Evolutionary conservation across 2,113 vertebrate genomes (phyloP).

Genomic region (Argyrosomus japonicus): DNA sequence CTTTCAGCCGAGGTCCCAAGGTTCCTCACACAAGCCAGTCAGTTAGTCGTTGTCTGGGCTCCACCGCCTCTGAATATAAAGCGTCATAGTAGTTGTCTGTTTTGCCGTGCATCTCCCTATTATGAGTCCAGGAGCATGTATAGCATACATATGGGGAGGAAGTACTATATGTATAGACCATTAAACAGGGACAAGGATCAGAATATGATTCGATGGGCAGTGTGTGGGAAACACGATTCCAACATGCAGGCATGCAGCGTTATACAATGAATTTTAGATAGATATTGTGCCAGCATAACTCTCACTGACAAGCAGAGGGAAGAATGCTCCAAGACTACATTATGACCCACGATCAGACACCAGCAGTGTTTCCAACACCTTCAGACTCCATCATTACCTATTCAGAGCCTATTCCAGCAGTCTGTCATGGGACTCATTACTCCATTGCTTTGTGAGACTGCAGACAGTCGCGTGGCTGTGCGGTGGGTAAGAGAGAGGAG

Average conservation of each 20-base stretch:
- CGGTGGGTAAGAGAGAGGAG: constrained; percentile 55
- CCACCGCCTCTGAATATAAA: constrained; percentile 70
- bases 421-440: constrained; percentile 81
- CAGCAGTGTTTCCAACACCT: constrained; percentile 66
- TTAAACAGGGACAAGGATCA: constrained; percentile 54
- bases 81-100: constrained; percentile 13
- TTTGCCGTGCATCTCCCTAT: constrained; percentile 9
- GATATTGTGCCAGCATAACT: constrained; percentile 52
- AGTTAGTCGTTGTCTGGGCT: constrained; percentile 56
- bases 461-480: constrained; percentile 63
- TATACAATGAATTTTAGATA: constrained; percentile 66
- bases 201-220: constrained; percentile 56
- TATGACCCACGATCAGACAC: constrained; percentile 69
- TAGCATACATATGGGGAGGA: constrained; percentile 41
- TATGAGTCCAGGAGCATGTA: constrained; percentile 39
- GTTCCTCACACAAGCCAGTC: constrained; percentile 53
- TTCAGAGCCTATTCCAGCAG: constrained; percentile 67
- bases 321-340: constrained; percentile 72
- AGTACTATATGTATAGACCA: constrained; percentile 47
- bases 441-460: constrained; percentile 76
- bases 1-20: constrained; percentile 41
- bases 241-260: constrained; percentile 44
- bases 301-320: constrained; percentile 64
- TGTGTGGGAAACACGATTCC: constrained; percentile 35
- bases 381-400: constrained; percentile 77